Evolutionary conservation across 23 tunicate species (phyloP).

Genomic region (Corella eumyota): DNA sequence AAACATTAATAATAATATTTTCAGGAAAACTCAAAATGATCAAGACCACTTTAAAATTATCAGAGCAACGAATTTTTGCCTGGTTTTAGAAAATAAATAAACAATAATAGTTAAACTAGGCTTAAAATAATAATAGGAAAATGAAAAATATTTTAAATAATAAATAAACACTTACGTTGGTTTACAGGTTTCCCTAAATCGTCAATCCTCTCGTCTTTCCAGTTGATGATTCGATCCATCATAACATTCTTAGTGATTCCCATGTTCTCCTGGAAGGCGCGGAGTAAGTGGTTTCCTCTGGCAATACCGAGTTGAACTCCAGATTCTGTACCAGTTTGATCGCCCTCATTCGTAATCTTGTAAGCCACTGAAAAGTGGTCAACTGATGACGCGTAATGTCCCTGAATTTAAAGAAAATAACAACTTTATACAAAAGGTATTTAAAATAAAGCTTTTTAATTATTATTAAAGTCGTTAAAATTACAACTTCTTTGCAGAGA

Average conservation of each 20-base stretch:
- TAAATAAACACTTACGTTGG: slow-evolving; percentile 9
- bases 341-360: slow-evolving; percentile 21
- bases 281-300: slow-evolving; percentile 45
- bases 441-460: background rate
- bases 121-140: too few relatives aligned
- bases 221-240: slow-evolving; percentile 53
- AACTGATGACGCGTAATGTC: slow-evolving; percentile 49
- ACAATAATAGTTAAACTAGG: too few relatives aligned
- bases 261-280: slow-evolving; percentile 44
- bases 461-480: background rate
- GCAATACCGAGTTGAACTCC: slow-evolving; percentile 51
- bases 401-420: slow-evolving; percentile 28
- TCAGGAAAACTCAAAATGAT: too few relatives aligned
- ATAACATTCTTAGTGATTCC: slow-evolving; percentile 31
- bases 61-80: too few relatives aligned
- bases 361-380: slow-evolving; percentile 37
- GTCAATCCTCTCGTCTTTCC: slow-evolving; percentile 49
- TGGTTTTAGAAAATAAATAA: too few relatives aligned
- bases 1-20: too few relatives aligned
- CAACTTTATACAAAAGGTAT: background rate
- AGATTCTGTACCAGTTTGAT: slow-evolving; percentile 13
- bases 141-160: background rate
- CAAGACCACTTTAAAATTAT: too few relatives aligned
- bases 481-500: background rate
- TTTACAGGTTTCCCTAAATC: slow-evolving; percentile 48